These are phyloP conservation scores for Leiothrix lutea DNA, from an alignment of 2,113 vertebrate genomes.

Conservation along the genomic window DNA sequence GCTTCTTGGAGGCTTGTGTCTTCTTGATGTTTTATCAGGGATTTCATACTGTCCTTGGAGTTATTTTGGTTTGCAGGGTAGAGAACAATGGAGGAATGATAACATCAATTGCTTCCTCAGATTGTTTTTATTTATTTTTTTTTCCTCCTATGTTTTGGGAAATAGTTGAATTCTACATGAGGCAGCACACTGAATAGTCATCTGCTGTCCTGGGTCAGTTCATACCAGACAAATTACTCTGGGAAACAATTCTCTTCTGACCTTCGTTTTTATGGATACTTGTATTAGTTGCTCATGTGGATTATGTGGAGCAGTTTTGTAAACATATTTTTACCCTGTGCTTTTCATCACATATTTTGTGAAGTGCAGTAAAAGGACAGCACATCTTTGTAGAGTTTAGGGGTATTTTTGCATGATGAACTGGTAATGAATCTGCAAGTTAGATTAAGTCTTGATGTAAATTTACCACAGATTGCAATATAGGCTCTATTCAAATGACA, in stretches of 20 bases:
- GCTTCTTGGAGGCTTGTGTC: background rate
- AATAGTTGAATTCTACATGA: slow-evolving; percentile 18
- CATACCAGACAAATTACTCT: slow-evolving; percentile 23
- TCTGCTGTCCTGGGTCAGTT: slow-evolving; percentile 13
- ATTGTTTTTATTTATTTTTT: slow-evolving; percentile 34
- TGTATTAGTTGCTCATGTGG: background rate
- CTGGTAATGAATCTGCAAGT: background rate
- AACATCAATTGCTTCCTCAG: slow-evolving; percentile 58
- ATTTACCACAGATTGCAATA: background rate
- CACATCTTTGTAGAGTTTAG: background rate
- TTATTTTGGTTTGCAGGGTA: slow-evolving; percentile 36
- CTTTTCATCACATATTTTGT: slow-evolving; percentile 11
- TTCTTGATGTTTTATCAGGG: background rate
- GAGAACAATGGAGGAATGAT: slow-evolving; percentile 50
- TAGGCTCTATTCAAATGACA: background rate
- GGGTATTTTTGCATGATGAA: background rate
- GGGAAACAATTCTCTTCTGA: slow-evolving; percentile 47
- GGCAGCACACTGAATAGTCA: slow-evolving; percentile 13
- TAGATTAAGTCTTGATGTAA: background rate
- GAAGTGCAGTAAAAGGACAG: slow-evolving; percentile 13
- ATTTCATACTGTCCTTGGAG: slow-evolving; percentile 27
- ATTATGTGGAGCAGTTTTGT: background rate
- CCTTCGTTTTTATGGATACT: slow-evolving; percentile 34
- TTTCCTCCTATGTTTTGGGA: slow-evolving; percentile 10
- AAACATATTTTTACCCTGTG: slow-evolving; percentile 8